Evolutionary conservation across 2,797 vertebrate species (phyloP).

Genomic region (Diplodus sargus): DNA sequence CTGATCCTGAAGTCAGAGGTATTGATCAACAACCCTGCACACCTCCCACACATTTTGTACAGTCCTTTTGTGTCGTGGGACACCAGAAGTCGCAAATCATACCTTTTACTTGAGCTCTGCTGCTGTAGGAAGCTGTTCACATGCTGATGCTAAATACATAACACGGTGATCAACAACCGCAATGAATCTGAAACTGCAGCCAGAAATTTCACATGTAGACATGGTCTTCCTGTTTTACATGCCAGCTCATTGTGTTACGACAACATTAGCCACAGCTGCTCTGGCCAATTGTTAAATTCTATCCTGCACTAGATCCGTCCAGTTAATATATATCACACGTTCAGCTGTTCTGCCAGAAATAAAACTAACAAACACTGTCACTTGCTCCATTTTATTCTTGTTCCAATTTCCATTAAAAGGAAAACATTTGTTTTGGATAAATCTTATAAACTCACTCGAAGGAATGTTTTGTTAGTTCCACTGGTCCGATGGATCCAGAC

Average conservation of each 20-base stretch:
- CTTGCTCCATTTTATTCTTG: neutral
- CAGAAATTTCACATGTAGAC: neutral
- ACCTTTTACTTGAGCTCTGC: neutral
- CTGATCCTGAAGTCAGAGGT: neutral
- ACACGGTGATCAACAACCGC: neutral
- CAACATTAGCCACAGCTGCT: conserved; percentile 5
- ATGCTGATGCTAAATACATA: neutral
- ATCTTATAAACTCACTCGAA: neutral
- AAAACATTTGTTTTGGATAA: neutral
- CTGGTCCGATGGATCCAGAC: neutral
- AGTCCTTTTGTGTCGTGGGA: neutral
- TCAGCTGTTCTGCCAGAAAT: neutral
- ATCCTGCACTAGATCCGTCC: neutral
- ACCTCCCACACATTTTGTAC: neutral
- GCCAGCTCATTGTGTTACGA: neutral
- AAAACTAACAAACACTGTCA: neutral
- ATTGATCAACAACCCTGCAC: neutral
- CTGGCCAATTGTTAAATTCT: neutral
- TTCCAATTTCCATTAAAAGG: neutral
- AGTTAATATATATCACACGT: neutral
- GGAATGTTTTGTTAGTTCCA: neutral
- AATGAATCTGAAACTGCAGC: neutral
- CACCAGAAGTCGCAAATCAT: neutral
- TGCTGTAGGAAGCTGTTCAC: neutral
- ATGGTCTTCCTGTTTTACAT: neutral